phyloP scores from a whole-genome alignment of 2,113 vertebrate genomes.

The Neogale vison region DNA sequence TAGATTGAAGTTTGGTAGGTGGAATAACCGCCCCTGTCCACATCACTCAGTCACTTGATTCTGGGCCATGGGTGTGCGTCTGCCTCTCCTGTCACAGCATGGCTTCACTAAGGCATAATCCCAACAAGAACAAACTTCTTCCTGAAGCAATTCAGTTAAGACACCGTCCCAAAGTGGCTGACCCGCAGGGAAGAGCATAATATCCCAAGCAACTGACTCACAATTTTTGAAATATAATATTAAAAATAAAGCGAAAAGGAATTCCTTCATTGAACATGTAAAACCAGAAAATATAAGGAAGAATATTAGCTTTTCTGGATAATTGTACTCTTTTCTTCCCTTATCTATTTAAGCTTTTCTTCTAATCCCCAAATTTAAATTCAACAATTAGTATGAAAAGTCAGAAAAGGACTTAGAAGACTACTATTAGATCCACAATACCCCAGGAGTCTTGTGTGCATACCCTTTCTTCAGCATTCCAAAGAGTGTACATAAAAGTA shows the following conservation, averaged over 20 bases:
- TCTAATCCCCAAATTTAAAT: neutral
- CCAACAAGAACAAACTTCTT: neutral
- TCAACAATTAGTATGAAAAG: neutral
- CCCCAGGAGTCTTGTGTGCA: neutral
- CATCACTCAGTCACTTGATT: neutral
- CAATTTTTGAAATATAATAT: neutral
- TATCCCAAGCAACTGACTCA: neutral
- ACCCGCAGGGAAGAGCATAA: neutral
- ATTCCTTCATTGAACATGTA: neutral
- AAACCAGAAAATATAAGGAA: neutral
- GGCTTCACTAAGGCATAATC: neutral
- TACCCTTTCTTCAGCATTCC: neutral
- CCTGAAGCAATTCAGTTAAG: neutral
- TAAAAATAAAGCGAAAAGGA: neutral
- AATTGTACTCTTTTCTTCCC: neutral
- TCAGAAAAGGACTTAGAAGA: neutral
- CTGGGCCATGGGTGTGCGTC: neutral
- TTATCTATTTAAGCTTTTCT: neutral
- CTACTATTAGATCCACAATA: neutral
- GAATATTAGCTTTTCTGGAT: neutral
- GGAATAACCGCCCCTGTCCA: neutral
- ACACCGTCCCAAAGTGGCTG: neutral
- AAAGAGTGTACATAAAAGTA: neutral
- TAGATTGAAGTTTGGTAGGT: neutral
- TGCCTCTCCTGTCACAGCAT: neutral